Evolutionary conservation across 2,113 vertebrate genomes (phyloP).

Genomic region (Spea bombifrons): DNA sequence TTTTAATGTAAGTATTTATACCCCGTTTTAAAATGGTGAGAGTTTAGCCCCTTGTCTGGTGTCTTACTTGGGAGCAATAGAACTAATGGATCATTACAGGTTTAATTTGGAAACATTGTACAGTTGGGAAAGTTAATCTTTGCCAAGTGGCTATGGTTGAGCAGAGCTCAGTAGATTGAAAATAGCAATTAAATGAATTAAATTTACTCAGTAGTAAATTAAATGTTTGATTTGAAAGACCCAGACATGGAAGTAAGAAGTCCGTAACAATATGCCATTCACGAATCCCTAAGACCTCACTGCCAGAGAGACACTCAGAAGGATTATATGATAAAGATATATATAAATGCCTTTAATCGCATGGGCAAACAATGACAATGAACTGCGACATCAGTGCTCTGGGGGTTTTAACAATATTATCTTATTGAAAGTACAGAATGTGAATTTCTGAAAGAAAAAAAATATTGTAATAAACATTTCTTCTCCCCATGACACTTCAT

Average conservation of each 20-base stretch:
- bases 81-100: background rate
- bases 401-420: conserved; percentile 5
- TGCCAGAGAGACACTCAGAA: conserved; percentile 14
- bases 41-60: conserved; percentile 3
- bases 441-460: background rate
- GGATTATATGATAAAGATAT: background rate
- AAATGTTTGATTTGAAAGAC: conserved; percentile 27
- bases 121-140: background rate
- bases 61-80: conserved; percentile 21
- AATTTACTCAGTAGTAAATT: conserved; percentile 29
- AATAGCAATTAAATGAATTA: conserved; percentile 43
- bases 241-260: conserved; percentile 10
- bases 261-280: conserved; percentile 38
- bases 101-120: conserved; percentile 19
- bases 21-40: conserved; percentile 21
- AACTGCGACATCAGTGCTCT: background rate
- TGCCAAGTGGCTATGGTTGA: conserved; percentile 36
- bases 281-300: conserved; percentile 16
- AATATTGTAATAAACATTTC: too few relatives aligned
- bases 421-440: background rate
- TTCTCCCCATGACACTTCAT: too few relatives aligned
- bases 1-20: conserved; percentile 5
- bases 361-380: conserved; percentile 17
- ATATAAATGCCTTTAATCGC: conserved; percentile 21
- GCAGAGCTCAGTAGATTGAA: background rate